Evolutionary conservation across 2,113 vertebrate species (phyloP).

Genomic region (Embiotoca jacksoni): DNA sequence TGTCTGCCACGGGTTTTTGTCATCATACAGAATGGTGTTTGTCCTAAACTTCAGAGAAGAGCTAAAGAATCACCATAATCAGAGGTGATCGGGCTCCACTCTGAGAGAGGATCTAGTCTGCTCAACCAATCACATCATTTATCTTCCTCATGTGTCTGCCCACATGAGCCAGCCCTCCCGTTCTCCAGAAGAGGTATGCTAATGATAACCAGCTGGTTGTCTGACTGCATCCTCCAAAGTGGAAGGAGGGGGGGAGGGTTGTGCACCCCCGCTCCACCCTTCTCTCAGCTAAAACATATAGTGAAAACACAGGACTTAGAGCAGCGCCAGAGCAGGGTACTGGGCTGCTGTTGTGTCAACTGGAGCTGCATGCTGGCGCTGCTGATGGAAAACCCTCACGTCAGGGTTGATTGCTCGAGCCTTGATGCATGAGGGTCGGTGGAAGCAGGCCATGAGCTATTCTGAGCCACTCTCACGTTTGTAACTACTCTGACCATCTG

Average conservation of each 20-base stretch:
- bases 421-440: conserved; percentile 47
- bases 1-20: conserved; percentile 31
- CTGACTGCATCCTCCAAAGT: conserved; percentile 59
- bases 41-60: conserved; percentile 39
- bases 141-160: conserved; percentile 78
- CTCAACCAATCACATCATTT: conserved; percentile 70
- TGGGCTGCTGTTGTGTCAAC: conserved; percentile 70
- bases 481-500: conserved; percentile 46
- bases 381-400: conserved; percentile 73
- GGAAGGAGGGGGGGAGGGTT: not conserved
- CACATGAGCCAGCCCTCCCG: conserved; percentile 67
- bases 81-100: conserved; percentile 58
- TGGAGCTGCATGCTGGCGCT: conserved; percentile 53
- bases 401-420: conserved; percentile 61
- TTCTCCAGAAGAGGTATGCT: conserved; percentile 78
- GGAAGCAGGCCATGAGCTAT: conserved; percentile 51
- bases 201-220: conserved; percentile 84
- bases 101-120: conserved; percentile 48
- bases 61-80: conserved; percentile 69
- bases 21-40: conserved; percentile 38
- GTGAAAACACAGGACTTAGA: conserved; percentile 53
- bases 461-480: conserved; percentile 59
- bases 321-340: conserved; percentile 58
- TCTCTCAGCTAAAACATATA: conserved; percentile 52
- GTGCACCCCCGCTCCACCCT: conserved; percentile 16